Base-by-base conservation (phyloP, 2,888 invertebrate genomes). In the Leucophenga maculata region DNA sequence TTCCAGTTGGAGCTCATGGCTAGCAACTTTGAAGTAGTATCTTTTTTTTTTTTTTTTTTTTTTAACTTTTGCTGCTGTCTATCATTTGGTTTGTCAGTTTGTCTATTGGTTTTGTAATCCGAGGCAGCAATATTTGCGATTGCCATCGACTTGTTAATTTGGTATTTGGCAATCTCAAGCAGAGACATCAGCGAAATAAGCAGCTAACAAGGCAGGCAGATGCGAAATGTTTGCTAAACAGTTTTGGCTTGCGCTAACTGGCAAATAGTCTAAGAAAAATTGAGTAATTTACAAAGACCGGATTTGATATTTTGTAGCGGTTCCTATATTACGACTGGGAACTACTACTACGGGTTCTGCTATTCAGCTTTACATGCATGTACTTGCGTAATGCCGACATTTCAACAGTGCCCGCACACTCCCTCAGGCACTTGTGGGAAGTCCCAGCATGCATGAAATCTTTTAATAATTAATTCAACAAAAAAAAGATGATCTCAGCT, bases 141-240 rank as follows among this genome's bases (percentile, higher is more conserved):
- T 77, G 74, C 78, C 83, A 82, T 74, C 77, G 66, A 75, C 74
- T 78, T 80, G 79, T 78, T 76, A 76, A 78, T 80, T 82, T 78
- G 72, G 68, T 67, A 69, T 80, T 74, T 80, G 77, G 76, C 75
- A 76, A 77, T 65, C 65, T 26, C 60, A 16, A 64, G 64, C 20
- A 20, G 22, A 64, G 14, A 16, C 44, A 18, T 18, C 13, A 11
- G 14, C 64, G 3, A 9, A 16, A 11, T 11, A 48, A 8, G 14
- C 22, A 48, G 8, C 22, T n/a, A 39, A 60, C 44, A 57, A n/a
- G 57, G 4, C 14, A n/a, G 18, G 31, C 31, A 57, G 26, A 57
- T 54, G 57, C 18, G 16, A 18, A 14, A 16, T 31, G 46, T 11
- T 48, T 64, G 50, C 22, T 31, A 2, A 3, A 9, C 48, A 31